Percentiles rank a stretch among this genome's conserved stretches.
phyloP scores from a whole-genome alignment of 2,888 invertebrate species.

The Ptychoptera contaminata region DNA sequence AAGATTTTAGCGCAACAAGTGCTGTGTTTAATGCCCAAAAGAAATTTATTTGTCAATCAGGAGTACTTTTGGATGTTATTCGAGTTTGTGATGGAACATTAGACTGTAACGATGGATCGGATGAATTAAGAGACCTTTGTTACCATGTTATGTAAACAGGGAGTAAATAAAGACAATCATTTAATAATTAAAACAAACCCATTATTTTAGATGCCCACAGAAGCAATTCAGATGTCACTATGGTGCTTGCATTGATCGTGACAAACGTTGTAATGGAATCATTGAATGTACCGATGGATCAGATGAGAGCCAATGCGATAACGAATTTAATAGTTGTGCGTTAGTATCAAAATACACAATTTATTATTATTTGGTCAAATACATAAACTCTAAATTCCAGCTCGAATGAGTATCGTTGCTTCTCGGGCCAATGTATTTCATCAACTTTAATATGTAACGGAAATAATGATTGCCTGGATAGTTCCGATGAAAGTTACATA shows the following conservation, averaged over 20 bases:
- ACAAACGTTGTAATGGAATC: slow-evolving; percentile 18
- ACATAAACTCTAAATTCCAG: slow-evolving; percentile 7
- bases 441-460: slow-evolving; percentile 14
- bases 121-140: slow-evolving; percentile 16
- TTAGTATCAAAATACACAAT: slow-evolving; percentile 5
- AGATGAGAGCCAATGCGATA: slow-evolving; percentile 18
- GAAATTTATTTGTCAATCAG: slow-evolving; percentile 16
- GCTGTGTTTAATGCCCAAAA: no score
- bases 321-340: slow-evolving; percentile 12
- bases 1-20: no score
- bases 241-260: slow-evolving; percentile 20
- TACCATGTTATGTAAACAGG: slow-evolving; percentile 10
- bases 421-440: slow-evolving; percentile 13
- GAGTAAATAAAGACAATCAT: no score
- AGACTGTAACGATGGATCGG: slow-evolving; percentile 16
- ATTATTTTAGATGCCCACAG: slow-evolving; percentile 11
- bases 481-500: slow-evolving; percentile 15
- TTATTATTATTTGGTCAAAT: background rate
- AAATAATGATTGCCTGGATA: slow-evolving; percentile 13
- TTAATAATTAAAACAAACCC: no score
- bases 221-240: slow-evolving; percentile 21
- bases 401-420: slow-evolving; percentile 15
- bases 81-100: slow-evolving; percentile 14
- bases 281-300: slow-evolving; percentile 19
- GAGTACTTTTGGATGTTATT: slow-evolving; percentile 11